A percentile compares a stretch with the other conserved stretches of the same genome.
These are phyloP conservation scores for Mimumesa dahlbomi DNA, from an alignment of 2,888 invertebrate species.

Conservation along the genomic window DNA sequence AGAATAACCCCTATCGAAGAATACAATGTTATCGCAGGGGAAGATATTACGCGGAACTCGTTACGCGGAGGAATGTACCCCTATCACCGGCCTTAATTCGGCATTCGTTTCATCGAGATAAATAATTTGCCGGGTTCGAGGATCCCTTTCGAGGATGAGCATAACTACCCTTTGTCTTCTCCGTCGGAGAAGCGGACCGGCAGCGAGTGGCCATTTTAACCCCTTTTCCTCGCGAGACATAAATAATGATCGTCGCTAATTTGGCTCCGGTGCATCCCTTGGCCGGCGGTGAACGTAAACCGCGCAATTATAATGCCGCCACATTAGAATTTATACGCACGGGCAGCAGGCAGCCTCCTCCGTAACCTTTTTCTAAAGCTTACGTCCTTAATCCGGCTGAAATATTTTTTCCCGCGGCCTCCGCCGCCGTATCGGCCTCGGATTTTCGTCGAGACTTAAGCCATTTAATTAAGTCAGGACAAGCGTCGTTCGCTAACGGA, in stretches of 20 bases:
- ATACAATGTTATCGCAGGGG: no score
- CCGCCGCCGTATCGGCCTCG: conserved; percentile 60
- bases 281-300: conserved; percentile 73
- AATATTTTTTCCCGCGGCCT: conserved; percentile 71
- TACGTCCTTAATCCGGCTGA: conserved; percentile 78
- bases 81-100: conserved; percentile 47
- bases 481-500: conserved; percentile 33
- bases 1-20: no score
- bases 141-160: conserved; percentile 37
- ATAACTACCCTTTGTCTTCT: conserved; percentile 76
- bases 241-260: conserved; percentile 80
- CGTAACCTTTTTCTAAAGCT: conserved; percentile 78
- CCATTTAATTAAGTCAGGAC: conserved; percentile 68
- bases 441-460: conserved; percentile 67
- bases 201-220: conserved; percentile 75
- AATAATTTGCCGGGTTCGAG: conserved; percentile 43
- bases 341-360: conserved; percentile 62
- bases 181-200: conserved; percentile 60
- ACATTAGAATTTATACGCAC: conserved; percentile 79
- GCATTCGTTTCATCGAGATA: conserved; percentile 39
- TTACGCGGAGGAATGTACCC: neutral
- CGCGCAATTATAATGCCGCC: conserved; percentile 79
- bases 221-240: conserved; percentile 77
- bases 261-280: conserved; percentile 73
- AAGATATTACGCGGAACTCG: neutral